phyloP scores from a whole-genome alignment of 1,140 invertebrate species.

The Leptestheria dahalacensis region DNA sequence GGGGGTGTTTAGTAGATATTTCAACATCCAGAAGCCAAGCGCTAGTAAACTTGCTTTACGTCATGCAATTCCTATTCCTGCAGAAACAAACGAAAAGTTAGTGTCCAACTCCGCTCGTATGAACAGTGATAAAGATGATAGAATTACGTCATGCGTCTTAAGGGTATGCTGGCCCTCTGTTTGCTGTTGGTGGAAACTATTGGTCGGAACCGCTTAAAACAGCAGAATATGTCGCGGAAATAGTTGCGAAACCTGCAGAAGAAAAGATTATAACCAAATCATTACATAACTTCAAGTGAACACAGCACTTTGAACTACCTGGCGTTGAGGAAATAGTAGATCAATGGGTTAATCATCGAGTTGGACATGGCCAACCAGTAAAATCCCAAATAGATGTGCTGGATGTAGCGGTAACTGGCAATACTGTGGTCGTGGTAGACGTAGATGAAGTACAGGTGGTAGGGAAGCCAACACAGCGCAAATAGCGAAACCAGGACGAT shows the following conservation, averaged over 20 bases:
- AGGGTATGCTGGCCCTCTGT: not conserved
- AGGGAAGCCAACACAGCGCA: slow-evolving; percentile 75
- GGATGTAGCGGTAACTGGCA: slow-evolving; percentile 51
- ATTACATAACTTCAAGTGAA: not conserved
- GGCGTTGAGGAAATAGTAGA: slow-evolving; percentile 85
- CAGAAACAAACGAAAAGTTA: no score
- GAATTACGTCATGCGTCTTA: not conserved
- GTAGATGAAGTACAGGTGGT: slow-evolving; percentile 75
- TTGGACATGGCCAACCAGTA: slow-evolving; percentile 88
- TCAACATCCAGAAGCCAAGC: no score
- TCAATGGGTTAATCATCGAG: slow-evolving; percentile 78
- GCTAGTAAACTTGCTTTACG: no score
- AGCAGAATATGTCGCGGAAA: slow-evolving; percentile 36
- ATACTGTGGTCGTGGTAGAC: slow-evolving; percentile 56
- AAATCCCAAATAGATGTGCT: slow-evolving; percentile 58
- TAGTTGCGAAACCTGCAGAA: slow-evolving; percentile 40
- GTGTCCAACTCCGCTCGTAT: no score
- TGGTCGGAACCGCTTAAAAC: slow-evolving; percentile 23
- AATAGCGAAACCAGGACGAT: slow-evolving; percentile 68
- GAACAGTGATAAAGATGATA: no score
- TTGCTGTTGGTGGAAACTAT: not conserved
- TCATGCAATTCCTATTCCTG: no score
- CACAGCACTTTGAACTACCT: slow-evolving; percentile 31
- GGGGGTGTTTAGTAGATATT: no score
- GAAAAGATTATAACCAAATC: slow-evolving; percentile 1